A percentile compares a stretch with the other conserved stretches of the same genome.
These are phyloP conservation scores for Podarcis raffonei DNA, from an alignment of 2,113 vertebrate species.

Conservation along the genomic window DNA sequence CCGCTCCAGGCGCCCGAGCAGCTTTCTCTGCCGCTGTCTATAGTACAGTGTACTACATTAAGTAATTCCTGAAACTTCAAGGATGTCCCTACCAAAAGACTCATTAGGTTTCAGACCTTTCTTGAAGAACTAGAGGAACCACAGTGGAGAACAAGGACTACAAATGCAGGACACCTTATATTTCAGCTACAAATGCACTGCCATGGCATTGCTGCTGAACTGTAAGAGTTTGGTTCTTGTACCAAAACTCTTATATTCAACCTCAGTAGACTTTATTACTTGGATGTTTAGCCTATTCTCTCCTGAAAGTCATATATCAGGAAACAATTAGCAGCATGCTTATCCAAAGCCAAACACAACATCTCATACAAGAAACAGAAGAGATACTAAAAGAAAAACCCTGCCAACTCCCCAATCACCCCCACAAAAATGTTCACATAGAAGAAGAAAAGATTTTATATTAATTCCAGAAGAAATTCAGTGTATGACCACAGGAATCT, in stretches of 20 bases:
- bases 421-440: not conserved
- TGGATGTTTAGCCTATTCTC: not conserved
- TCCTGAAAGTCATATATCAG: not conserved
- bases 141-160: not conserved
- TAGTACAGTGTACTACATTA: slow-evolving; percentile 54
- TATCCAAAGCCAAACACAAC: not conserved
- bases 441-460: not conserved
- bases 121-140: not conserved
- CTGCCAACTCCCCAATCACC: not conserved
- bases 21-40: slow-evolving; percentile 19
- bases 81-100: not conserved
- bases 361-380: not conserved
- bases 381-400: not conserved
- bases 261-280: not conserved
- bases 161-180: not conserved
- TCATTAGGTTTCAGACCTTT: not conserved
- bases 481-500: not conserved
- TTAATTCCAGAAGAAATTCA: not conserved
- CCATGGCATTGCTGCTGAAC: not conserved
- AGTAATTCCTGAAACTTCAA: not conserved
- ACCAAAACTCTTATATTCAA: not conserved
- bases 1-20: no score
- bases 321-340: not conserved
- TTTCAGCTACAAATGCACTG: not conserved
- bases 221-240: not conserved